Conservation (phyloP, 2,888 invertebrate genomes). For the Pantelozetes paolii region DNA sequence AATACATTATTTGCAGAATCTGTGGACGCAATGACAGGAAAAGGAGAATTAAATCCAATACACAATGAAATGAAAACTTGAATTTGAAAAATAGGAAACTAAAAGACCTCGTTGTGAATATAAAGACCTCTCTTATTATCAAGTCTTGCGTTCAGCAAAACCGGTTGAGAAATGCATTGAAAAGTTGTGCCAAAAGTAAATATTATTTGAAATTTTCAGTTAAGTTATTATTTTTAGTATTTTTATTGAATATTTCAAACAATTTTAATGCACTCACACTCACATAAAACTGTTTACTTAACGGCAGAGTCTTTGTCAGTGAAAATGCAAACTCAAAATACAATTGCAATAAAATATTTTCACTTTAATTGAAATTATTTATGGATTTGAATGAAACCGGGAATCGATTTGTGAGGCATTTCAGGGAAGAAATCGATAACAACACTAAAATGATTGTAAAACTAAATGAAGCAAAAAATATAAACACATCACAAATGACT, state of each 20-base stretch:
- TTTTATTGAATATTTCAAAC: background rate
- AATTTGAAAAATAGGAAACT: background rate
- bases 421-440: no score
- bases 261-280: background rate
- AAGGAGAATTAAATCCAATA: background rate
- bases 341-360: no score
- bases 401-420: no score
- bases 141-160: background rate
- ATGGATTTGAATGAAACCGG: no score
- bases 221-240: no score
- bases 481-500: background rate
- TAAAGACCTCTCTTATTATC: background rate
- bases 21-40: background rate
- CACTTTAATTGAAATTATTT: no score
- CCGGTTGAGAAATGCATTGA: background rate
- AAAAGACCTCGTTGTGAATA: background rate
- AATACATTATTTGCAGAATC: slow-evolving; percentile 6
- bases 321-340: no score
- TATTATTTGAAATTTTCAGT: background rate
- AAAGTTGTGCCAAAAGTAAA: slow-evolving; percentile 17
- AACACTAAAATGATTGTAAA: background rate
- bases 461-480: background rate
- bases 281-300: background rate
- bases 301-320: no score
- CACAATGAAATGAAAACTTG: slow-evolving; percentile 5